A percentile compares a stretch with the other conserved stretches of the same genome.
These are phyloP conservation scores for Trachythela sp. DNA, from an alignment of 64 coral and sea anemone genomes.

Conservation along the genomic window DNA sequence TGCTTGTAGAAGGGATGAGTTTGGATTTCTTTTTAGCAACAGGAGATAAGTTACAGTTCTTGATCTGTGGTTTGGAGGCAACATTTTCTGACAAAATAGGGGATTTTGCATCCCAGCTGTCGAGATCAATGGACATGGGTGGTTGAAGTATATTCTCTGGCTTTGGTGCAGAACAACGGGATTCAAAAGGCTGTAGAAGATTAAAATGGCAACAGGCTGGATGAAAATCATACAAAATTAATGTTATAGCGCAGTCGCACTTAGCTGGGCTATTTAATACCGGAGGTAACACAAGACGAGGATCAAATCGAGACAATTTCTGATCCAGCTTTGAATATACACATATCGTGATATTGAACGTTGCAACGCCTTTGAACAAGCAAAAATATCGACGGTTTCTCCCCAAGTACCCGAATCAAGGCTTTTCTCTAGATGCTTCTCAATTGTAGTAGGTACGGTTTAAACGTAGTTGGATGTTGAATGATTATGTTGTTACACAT, in stretches of 20 bases:
- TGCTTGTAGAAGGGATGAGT: background rate
- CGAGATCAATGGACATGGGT: background rate
- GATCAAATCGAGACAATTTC: slow-evolving; percentile 23
- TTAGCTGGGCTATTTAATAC: no score
- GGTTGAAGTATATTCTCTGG: background rate
- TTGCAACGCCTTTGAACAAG: slow-evolving; percentile 30
- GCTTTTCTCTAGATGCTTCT: slow-evolving; percentile 6
- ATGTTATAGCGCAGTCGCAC: no score
- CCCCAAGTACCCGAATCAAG: slow-evolving; percentile 7
- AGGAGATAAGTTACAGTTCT: no score
- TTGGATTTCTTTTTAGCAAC: no score
- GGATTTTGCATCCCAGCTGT: background rate
- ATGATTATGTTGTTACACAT: slow-evolving; percentile 28
- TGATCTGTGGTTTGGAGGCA: no score
- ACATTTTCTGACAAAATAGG: background rate
- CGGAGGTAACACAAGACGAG: no score
- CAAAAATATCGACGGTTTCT: no score
- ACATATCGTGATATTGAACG: slow-evolving; percentile 9
- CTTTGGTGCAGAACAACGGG: background rate
- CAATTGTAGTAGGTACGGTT: slow-evolving; percentile 23
- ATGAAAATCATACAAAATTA: no score
- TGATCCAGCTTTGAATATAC: background rate
- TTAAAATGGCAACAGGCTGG: no score
- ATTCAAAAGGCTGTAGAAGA: background rate
- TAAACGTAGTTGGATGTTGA: slow-evolving; percentile 18